phyloP scores from a whole-genome alignment of 2,888 invertebrate species.

The Eretmocerus hayati region DNA sequence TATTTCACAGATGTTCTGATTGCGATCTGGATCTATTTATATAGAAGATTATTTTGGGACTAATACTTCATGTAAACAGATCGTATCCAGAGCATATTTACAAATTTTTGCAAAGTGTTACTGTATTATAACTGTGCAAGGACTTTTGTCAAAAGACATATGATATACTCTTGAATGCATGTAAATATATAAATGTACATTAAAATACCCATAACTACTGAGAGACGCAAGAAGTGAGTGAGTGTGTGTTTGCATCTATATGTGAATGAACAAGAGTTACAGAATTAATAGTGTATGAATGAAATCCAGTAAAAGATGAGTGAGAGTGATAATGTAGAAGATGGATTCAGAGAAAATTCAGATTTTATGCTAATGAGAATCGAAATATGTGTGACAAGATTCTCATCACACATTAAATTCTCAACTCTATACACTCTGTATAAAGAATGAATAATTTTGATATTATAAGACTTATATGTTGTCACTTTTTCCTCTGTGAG shows the following conservation, averaged over 20 bases:
- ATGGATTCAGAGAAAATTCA: too few species aligned
- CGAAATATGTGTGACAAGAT: too few species aligned
- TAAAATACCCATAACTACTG: slow-evolving; percentile 14
- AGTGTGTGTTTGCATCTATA: slow-evolving; percentile 2
- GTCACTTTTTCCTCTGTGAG: slow-evolving; percentile 14
- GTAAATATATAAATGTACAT: slow-evolving; percentile 19
- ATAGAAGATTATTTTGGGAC: too few species aligned
- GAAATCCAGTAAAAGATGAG: neutral
- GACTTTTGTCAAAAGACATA: slow-evolving; percentile 3
- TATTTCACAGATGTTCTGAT: too few species aligned
- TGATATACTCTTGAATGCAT: slow-evolving; percentile 15
- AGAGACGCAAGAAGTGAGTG: slow-evolving; percentile 11
- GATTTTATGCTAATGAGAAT: too few species aligned
- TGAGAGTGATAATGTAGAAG: too few species aligned
- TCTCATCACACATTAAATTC: slow-evolving; percentile 12
- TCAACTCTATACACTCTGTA: slow-evolving; percentile 21
- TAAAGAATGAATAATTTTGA: slow-evolving; percentile 11
- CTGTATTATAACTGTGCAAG: neutral
- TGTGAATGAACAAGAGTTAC: neutral
- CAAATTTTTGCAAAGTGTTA: neutral
- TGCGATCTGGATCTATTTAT: too few species aligned
- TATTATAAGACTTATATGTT: slow-evolving; percentile 13
- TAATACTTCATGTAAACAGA: too few species aligned
- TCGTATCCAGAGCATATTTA: too few species aligned
- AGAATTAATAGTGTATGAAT: slow-evolving; percentile 1